Percentiles rank a stretch among this genome's conserved stretches.
phyloP scores from a whole-genome alignment of 2,113 vertebrate species.

The Alouatta palliata region DNA sequence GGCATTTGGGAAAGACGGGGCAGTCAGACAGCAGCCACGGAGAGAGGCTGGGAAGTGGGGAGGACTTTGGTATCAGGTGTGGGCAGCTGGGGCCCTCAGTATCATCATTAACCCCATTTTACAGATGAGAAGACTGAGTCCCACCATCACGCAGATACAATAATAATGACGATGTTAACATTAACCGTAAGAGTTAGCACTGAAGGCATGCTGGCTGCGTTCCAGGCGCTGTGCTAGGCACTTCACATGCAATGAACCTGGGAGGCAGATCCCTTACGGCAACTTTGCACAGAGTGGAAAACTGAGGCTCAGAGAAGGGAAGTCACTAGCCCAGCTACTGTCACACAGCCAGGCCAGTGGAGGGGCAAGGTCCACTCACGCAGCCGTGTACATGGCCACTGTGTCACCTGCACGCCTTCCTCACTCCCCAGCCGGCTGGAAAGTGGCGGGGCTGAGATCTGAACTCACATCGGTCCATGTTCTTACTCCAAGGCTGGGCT shows the following conservation, averaged over 20 bases:
- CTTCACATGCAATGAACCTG: not conserved
- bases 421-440: not conserved
- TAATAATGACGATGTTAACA: not conserved
- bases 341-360: not conserved
- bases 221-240: not conserved
- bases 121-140: conserved; percentile 38
- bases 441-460: not conserved
- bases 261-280: not conserved
- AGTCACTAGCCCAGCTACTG: not conserved
- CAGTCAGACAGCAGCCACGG: not conserved
- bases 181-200: not conserved
- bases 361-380: accelerated
- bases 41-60: not conserved
- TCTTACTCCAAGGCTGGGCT: not conserved
- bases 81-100: not conserved
- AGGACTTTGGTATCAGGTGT: not conserved
- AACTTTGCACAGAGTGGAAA: not conserved
- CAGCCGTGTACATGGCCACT: not conserved
- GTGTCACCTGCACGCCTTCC: not conserved
- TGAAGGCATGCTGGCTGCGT: not conserved
- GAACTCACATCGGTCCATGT: not conserved
- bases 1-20: not conserved
- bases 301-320: not conserved
- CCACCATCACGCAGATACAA: not conserved
- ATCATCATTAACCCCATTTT: not conserved